Conservation (phyloP, 2,888 invertebrate species). For the Sesia apiformis region DNA sequence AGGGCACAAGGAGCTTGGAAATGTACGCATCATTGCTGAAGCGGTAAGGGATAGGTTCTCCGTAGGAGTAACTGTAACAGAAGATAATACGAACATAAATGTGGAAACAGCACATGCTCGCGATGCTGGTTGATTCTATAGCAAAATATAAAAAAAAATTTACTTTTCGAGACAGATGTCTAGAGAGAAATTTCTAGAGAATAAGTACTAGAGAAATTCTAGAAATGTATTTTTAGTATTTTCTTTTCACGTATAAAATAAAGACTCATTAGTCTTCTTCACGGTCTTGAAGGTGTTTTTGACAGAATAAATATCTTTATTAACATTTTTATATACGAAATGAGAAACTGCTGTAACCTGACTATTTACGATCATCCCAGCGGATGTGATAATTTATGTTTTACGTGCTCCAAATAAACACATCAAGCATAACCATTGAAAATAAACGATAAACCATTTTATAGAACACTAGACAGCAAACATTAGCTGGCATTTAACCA, state of each 20-base stretch:
- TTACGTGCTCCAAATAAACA: background rate
- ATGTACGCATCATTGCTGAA: conserved; percentile 83
- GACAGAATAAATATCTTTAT: too few relatives aligned
- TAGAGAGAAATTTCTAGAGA: too few relatives aligned
- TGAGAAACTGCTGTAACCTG: background rate
- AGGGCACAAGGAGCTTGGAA: conserved; percentile 78
- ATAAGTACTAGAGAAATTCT: too few relatives aligned
- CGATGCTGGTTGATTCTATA: too few relatives aligned
- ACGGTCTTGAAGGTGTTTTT: too few relatives aligned
- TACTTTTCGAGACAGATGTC: too few relatives aligned
- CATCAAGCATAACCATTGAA: conserved; percentile 15
- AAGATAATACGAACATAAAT: background rate
- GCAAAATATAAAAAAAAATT: too few relatives aligned
- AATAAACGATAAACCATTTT: conserved; percentile 45
- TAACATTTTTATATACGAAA: background rate
- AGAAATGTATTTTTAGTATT: too few relatives aligned
- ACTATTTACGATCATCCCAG: background rate
- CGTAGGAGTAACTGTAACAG: conserved; percentile 66
- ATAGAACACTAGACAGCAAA: conserved; percentile 38
- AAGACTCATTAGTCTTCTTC: too few relatives aligned
- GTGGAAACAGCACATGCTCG: too few relatives aligned
- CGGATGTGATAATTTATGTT: background rate
- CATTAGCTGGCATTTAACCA: conserved; percentile 60
- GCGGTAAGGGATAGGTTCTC: conserved; percentile 75
- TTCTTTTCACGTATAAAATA: too few relatives aligned